Conservation (phyloP, 1,140 invertebrate species). For the Mamestra configurata region DNA sequence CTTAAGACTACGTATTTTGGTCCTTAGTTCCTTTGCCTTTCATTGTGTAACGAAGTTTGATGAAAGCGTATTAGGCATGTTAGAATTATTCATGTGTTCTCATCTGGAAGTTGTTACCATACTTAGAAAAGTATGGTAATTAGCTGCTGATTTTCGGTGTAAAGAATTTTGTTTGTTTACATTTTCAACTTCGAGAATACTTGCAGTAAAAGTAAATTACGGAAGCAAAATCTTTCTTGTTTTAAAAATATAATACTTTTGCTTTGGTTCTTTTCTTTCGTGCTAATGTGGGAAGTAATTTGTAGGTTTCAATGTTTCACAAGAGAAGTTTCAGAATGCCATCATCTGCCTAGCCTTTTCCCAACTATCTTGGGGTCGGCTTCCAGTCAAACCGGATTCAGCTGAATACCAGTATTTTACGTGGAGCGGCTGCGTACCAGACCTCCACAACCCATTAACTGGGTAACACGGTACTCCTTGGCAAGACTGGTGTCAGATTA, state of each 20-base stretch:
- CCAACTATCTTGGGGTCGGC: too few species aligned
- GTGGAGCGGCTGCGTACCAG: too few species aligned
- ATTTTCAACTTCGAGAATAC: background rate
- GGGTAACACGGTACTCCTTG: too few species aligned
- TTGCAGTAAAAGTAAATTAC: background rate
- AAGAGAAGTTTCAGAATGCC: background rate
- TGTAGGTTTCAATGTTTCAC: background rate
- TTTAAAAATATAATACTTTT: too few species aligned
- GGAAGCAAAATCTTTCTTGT: background rate
- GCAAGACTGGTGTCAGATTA: too few species aligned
- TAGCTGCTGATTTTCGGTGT: background rate
- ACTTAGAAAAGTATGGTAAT: slow-evolving; percentile 32
- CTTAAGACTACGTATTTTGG: slow-evolving; percentile 18
- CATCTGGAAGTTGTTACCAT: slow-evolving; percentile 7
- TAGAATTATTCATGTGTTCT: slow-evolving; percentile 36
- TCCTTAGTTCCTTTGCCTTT: background rate
- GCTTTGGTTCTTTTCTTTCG: background rate
- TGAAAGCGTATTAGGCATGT: slow-evolving; percentile 1
- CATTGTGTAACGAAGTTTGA: slow-evolving; percentile 19
- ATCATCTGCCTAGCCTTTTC: too few species aligned
- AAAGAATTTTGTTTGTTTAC: background rate
- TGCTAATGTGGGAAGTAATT: background rate
- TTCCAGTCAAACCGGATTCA: too few species aligned
- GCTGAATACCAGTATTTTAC: too few species aligned
- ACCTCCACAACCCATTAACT: too few species aligned